A percentile compares a stretch with the other conserved stretches of the same genome.
Evolutionary conservation across 2,888 invertebrate genomes (phyloP).

Genomic region (Brachypalpus laphriformis): DNA sequence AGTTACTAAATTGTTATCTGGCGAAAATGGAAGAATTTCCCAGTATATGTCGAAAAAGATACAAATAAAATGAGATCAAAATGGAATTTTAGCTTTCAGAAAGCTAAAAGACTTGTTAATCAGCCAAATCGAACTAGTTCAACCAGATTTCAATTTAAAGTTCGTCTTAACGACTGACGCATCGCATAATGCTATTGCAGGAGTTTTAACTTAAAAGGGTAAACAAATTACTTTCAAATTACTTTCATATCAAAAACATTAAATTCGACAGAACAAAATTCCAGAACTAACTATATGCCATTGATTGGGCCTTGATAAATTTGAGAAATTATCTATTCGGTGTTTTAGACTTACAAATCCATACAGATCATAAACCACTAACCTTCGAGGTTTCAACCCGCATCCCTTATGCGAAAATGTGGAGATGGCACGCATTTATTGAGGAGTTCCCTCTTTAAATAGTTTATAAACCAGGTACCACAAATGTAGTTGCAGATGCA

Average conservation of each 20-base stretch:
- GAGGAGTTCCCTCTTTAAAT: conserved; percentile 77
- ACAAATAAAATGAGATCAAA: no score
- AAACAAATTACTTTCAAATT: no score
- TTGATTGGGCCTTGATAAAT: conserved; percentile 79
- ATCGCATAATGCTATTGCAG: conserved; percentile 76
- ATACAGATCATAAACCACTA: conserved; percentile 68
- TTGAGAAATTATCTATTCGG: conserved; percentile 80
- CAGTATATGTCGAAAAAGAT: no score
- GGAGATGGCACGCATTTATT: conserved; percentile 78
- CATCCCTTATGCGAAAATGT: conserved; percentile 78
- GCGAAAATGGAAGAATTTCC: no score
- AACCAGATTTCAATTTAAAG: conserved; percentile 75
- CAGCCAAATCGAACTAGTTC: no score
- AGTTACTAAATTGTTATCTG: no score
- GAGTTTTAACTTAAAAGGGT: conserved; percentile 76
- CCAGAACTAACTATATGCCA: conserved; percentile 77
- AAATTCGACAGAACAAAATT: conserved; percentile 75
- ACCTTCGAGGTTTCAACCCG: conserved; percentile 55
- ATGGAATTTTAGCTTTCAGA: no score
- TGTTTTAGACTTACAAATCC: conserved; percentile 69
- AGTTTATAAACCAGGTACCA: conserved; percentile 73
- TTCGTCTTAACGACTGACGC: conserved; percentile 76
- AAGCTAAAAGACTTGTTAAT: no score
- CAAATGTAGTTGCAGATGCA: conserved; percentile 52
- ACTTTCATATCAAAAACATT: conserved; percentile 77